Conservation (phyloP, 2,888 invertebrate genomes). For the Palloptera scutellata region DNA sequence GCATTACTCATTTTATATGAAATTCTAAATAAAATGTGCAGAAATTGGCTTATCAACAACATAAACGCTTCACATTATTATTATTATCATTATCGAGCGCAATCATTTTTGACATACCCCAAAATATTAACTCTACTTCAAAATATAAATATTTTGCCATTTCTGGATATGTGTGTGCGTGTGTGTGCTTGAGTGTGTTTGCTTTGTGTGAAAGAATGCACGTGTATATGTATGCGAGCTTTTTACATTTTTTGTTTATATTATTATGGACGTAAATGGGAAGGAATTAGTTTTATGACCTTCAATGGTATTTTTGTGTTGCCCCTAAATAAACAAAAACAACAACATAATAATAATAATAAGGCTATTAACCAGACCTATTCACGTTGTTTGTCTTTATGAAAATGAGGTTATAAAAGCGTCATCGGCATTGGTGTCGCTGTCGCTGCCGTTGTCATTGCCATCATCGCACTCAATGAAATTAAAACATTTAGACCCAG, state of each 20-base stretch:
- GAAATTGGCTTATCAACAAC: too few relatives aligned
- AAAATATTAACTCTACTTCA: too few relatives aligned
- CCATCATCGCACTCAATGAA: slow-evolving; percentile 25
- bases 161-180: slow-evolving; percentile 10
- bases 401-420: slow-evolving; percentile 20
- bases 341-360: slow-evolving; percentile 7
- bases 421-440: slow-evolving; percentile 14
- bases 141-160: slow-evolving; percentile 27
- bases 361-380: slow-evolving; percentile 24
- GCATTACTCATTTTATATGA: too few relatives aligned
- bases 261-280: slow-evolving; percentile 31
- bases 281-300: slow-evolving; percentile 34
- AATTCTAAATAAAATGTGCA: too few relatives aligned
- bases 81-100: too few relatives aligned
- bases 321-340: slow-evolving; percentile 16
- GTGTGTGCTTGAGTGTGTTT: not conserved
- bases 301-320: slow-evolving; percentile 13
- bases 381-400: slow-evolving; percentile 8
- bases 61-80: too few relatives aligned
- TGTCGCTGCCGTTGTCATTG: slow-evolving; percentile 19
- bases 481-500: not conserved
- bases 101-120: too few relatives aligned
- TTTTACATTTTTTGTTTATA: slow-evolving; percentile 30
- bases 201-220: not conserved
- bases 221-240: not conserved